Conservation (phyloP, 64 coral and sea anemone genomes). For the Montipora foliosa region DNA sequence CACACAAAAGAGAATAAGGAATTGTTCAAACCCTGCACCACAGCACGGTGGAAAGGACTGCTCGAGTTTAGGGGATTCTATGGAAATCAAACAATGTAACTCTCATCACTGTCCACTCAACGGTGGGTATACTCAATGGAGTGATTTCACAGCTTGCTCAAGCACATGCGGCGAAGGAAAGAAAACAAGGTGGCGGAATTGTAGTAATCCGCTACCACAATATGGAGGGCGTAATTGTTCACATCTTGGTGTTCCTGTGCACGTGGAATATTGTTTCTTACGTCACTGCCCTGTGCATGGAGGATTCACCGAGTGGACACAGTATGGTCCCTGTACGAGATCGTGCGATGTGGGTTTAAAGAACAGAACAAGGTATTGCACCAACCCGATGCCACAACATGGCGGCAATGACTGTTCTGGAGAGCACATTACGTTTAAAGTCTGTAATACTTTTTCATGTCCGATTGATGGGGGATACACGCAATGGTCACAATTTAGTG, state of each 20-base stretch:
- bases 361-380: constrained; percentile 62
- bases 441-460: constrained; percentile 42
- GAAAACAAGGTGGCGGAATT: constrained; percentile 68
- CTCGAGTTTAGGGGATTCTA: constrained; percentile 15
- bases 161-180: constrained; percentile 74
- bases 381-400: constrained; percentile 21
- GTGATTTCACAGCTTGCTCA: constrained; percentile 56
- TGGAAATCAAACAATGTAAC: constrained; percentile 46
- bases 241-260: constrained; percentile 54
- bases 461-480: constrained; percentile 58
- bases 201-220: constrained; percentile 67
- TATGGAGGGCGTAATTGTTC: constrained; percentile 69
- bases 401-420: constrained; percentile 36
- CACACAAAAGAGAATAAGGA: constrained; percentile 44
- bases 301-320: constrained; percentile 40
- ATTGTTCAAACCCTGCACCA: constrained; percentile 60
- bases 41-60: constrained; percentile 51
- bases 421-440: neutral
- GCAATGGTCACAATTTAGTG: constrained; percentile 56
- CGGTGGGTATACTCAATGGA: constrained; percentile 81
- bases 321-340: constrained; percentile 42
- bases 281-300: constrained; percentile 57
- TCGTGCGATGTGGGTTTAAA: constrained; percentile 52
- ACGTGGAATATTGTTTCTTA: constrained; percentile 37
- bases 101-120: constrained; percentile 68